Base-by-base conservation (phyloP, 2,113 vertebrate genomes). In the Ailuropoda melanoleuca region DNA sequence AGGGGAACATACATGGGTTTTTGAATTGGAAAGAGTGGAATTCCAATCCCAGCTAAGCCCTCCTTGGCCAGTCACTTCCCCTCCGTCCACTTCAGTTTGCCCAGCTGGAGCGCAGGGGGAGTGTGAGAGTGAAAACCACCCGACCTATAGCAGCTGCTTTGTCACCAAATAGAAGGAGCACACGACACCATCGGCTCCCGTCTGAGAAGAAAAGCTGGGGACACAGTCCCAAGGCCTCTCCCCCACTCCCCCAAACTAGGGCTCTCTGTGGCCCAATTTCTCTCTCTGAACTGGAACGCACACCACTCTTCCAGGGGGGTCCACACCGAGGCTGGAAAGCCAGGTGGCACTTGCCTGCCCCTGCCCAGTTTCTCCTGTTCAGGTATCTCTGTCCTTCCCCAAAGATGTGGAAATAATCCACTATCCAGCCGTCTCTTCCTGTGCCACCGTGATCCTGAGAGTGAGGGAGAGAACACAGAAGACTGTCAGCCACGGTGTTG, bases 331-430 rank as follows among this genome's bases (percentile, higher is more conserved):
- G 46, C 39, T 83, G 72, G 21, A 83, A 81, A 81, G 34, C 0
- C 31, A 84, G 46, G 34, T 39, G 55, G 43, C 80, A 97, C 97
- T 93, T 98, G 97, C 98, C 98, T 98, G 98, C 97, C 39, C 98
- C 98, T 90, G 98, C 94, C 98, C 97, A 97, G 72, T 98, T 98
- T 82, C 98, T 98, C 85, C 97, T 97, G 97, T 98, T 97, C 68
- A 98, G 75, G 77, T 98, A 98, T 68, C 97, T 97, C 89, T 98
- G 98, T 77, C 93, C 98, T 93, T 98, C 97, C 19, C 98, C 98
- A 26, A 98, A 98, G 92, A 98, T 97, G 53, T 98, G 98, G 97
- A 96, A 98, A 93, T 98, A 98, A 60, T 98, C 98, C 78, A 98
- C 98, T 72, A 98, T 97, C 98, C 98, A 98, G 74, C 98, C 98